Evolutionary conservation across 1,140 invertebrate genomes (phyloP).

Genomic region (Zaprionus africanus): DNA sequence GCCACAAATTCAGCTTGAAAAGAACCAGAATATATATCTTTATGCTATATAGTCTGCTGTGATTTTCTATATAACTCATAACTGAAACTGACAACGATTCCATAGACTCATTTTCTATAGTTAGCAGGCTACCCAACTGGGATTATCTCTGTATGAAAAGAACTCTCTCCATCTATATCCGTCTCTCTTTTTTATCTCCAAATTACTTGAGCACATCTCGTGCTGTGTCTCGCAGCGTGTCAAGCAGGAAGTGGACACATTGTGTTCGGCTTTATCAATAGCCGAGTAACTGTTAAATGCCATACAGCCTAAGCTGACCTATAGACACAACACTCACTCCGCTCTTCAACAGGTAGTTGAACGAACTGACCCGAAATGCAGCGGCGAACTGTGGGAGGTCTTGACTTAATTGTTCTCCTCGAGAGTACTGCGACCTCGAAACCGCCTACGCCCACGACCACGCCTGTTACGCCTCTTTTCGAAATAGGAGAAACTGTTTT

Average conservation of each 20-base stretch:
- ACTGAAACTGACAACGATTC: too few species aligned
- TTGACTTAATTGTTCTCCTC: conserved; percentile 40
- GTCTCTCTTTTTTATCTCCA: neutral
- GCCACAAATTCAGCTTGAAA: too few species aligned
- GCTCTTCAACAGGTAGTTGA: conserved; percentile 28
- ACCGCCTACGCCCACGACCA: conserved; percentile 32
- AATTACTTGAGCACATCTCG: neutral
- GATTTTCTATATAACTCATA: too few species aligned
- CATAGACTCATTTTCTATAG: too few species aligned
- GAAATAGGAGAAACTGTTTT: conserved; percentile 11
- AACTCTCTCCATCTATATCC: neutral
- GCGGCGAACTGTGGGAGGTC: conserved; percentile 22
- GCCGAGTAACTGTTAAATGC: conserved; percentile 28
- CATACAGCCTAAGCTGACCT: conserved; percentile 16
- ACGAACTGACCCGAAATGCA: conserved; percentile 10
- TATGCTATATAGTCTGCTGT: too few species aligned
- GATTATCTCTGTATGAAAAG: neutral
- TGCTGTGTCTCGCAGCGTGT: neutral
- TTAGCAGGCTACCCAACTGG: neutral
- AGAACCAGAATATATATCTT: too few species aligned
- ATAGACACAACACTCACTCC: neutral
- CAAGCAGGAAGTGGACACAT: conserved; percentile 4
- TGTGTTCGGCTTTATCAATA: neutral
- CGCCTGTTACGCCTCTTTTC: conserved; percentile 13
- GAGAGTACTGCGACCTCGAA: conserved; percentile 43